Percentiles rank a stretch among this genome's conserved stretches.
Evolutionary conservation across 2,797 vertebrate species (phyloP).

Genomic region (Schizopygopsis malacanthus): DNA sequence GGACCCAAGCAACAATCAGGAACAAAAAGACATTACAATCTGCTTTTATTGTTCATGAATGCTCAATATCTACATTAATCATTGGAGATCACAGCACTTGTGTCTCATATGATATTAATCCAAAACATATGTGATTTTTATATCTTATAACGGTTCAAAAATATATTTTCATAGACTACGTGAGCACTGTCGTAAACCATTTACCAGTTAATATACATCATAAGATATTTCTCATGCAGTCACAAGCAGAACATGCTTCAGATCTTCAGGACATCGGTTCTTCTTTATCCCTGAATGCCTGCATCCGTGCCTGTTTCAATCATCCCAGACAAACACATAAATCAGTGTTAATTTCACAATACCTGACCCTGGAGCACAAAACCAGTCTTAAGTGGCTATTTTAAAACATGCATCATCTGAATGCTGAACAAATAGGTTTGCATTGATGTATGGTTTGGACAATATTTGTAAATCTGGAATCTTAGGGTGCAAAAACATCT

Average conservation of each 20-base stretch:
- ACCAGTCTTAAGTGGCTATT: too few species aligned
- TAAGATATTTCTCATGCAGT: background rate
- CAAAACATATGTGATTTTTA: background rate
- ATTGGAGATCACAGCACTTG: background rate
- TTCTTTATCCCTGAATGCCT: constrained; percentile 52
- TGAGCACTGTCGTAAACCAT: background rate
- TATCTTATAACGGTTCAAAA: background rate
- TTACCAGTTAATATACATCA: background rate
- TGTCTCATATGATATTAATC: background rate
- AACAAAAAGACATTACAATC: background rate
- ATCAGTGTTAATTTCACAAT: too few species aligned
- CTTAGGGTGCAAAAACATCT: too few species aligned
- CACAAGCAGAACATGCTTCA: background rate
- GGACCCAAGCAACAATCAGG: background rate
- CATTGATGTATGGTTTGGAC: too few species aligned
- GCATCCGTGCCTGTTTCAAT: constrained; percentile 42
- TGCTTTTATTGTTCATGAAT: background rate
- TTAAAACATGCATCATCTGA: too few species aligned
- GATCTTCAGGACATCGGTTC: constrained; percentile 15
- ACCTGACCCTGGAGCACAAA: too few species aligned
- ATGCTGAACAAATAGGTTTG: too few species aligned
- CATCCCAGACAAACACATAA: background rate
- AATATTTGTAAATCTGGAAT: too few species aligned
- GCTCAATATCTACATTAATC: background rate
- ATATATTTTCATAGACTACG: background rate